A percentile compares a stretch with the other conserved stretches of the same genome.
These are phyloP conservation scores for Cryptotis parvus DNA, from an alignment of 2,113 vertebrate genomes.

Conservation along the genomic window DNA sequence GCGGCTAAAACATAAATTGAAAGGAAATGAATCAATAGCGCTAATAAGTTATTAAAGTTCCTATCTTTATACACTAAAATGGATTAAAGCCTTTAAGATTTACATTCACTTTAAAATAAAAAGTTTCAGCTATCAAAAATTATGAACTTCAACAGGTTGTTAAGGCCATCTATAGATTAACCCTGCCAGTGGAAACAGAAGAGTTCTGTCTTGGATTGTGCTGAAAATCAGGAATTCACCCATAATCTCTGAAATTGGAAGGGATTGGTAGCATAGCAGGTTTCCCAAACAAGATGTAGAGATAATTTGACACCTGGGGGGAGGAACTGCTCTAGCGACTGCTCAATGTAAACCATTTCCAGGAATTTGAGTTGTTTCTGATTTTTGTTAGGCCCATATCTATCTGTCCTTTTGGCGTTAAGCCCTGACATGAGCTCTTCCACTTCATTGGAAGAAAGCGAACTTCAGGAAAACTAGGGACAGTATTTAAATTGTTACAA, in stretches of 20 bases:
- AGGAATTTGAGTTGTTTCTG: conserved; percentile 89
- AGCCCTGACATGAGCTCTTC: conserved; percentile 75
- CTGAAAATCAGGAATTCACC: conserved; percentile 84
- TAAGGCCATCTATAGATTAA: conserved; percentile 81
- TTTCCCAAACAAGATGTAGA: conserved; percentile 87
- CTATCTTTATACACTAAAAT: neutral
- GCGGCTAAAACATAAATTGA: conserved; percentile 89
- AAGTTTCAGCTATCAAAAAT: conserved; percentile 76
- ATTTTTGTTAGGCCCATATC: conserved; percentile 81
- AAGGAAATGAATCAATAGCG: conserved; percentile 23
- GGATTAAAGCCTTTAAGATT: conserved; percentile 71
- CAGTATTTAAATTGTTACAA: conserved; percentile 56
- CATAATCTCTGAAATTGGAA: conserved; percentile 76
- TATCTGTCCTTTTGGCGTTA: conserved; percentile 83
- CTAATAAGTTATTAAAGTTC: conserved; percentile 26
- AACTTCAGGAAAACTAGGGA: conserved; percentile 80
- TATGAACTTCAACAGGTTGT: conserved; percentile 79
- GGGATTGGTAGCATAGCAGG: conserved; percentile 52
- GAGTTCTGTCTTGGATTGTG: conserved; percentile 64
- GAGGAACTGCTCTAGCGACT: conserved; percentile 92
- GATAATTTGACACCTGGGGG: conserved; percentile 91
- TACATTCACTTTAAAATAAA: conserved; percentile 82
- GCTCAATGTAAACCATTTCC: conserved; percentile 90
- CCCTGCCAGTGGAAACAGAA: conserved; percentile 73
- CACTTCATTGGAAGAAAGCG: conserved; percentile 78